Base-by-base conservation (phyloP, 2,888 invertebrate genomes). In the Prenolepis imparis region DNA sequence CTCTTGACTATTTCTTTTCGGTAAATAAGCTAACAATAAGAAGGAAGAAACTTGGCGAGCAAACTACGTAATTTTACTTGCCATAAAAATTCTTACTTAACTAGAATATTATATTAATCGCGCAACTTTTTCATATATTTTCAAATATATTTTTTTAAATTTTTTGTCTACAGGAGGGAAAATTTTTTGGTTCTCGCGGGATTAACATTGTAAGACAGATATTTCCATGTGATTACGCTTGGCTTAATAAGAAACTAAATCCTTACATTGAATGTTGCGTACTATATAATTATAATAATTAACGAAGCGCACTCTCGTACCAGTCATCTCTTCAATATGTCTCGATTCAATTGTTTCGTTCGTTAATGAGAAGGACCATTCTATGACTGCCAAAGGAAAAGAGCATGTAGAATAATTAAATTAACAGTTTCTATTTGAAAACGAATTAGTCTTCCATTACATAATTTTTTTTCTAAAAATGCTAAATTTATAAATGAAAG, bases 241-340 rank as follows among this genome's bases (percentile, higher is more conserved):
- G 6, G 1, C 12, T 21, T 32, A 74, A 44, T 61, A n/a, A 61
- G 6, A 74, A 15, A 32, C 1, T 21, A 44, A 41, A 44, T 61
- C 28, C n/a, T 41, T 59, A 61, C 41, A 8, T 28, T 44, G 11
- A 32, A 61, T 21, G 9, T 41, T 21, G 5, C 39, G 9, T 61
- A n/a, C 0, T 73, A 4, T 41, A 2, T 61, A 74, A 74, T 74
- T 74, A 73, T 61, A 57, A 72, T 57, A 24, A 59, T 72, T 72
- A 41, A 61, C 1, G 59, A 21, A 8, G 57, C 36, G 9, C 3
- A 18, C 15, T 24, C 12, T 18, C 8, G 12, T 39, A 18, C 12
- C 8, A 18, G 32, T 44, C 61, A 41, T 73, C 15, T 63, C 32
- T 44, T 74, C 32, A 63, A 32, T 24, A 32, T 9, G 28, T 39